Evolutionary conservation across 2,888 invertebrate species (phyloP), one percentile per base, ranked within the genome.

Genomic region (Apamea crenata): DNA sequence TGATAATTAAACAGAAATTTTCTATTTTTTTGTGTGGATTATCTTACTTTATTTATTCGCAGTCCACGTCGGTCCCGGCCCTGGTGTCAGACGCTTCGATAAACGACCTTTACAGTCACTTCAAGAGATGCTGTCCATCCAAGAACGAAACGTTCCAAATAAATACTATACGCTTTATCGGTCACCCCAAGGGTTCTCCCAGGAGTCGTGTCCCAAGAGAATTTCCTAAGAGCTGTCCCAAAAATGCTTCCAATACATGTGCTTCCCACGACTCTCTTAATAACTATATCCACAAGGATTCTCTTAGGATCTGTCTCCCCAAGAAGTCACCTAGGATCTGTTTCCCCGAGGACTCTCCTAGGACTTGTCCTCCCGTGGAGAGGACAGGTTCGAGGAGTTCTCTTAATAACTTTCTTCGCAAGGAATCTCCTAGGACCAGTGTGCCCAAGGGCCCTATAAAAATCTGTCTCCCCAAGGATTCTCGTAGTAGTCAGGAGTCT

Each of bases 11-110:
- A 32, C 21, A n/a, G 21, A 78, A 47, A 2, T n/a, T 10, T 65
- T 18, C 10, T 32, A 36, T 32, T n/a, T 0, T 63, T 16, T 29
- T 2, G 18, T 12, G 25, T 63, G 8, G 5, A 14, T 10, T 56
- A 40, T 53, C 14, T 14, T 40, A 12, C 18, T 4, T 67, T 0
- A 63, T 75, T 53, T 77, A 12, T 74, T 73, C 25, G 69, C 81
- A 89, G 89, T 77, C 85, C 21, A 80, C 80, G 50, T 88, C 89
- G 44, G 71, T 82, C 7, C 85, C 90, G 12, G 78, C 69, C 18
- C 61, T 85, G 71, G 77, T 88, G 36, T 89, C 90, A 40, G 89
- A 89, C 10, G 77, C 63, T 16, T 89, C 89, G 21, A 53, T 83
- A 65, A 74, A 67, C 14, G 82, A 84, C 53, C 76, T 79, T 10